Conservation (phyloP, 1,140 invertebrate genomes). For the Solenopsis invicta region DNA sequence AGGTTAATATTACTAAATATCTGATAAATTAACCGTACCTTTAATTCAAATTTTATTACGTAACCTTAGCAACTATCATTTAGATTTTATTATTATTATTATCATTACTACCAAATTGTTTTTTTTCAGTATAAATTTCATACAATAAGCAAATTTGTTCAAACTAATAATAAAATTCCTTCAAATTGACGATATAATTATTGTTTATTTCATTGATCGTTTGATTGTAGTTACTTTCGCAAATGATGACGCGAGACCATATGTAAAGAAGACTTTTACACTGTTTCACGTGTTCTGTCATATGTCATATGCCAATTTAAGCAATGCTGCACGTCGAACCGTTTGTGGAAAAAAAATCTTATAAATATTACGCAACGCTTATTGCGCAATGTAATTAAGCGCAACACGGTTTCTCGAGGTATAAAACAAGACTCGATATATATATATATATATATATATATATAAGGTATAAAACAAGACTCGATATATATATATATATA, state of each 20-base stretch:
- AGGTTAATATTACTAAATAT: too few species aligned
- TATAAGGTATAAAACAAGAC: constrained; percentile 7
- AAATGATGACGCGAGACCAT: background rate
- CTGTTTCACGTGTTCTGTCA: background rate
- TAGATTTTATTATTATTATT: too few species aligned
- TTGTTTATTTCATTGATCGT: background rate
- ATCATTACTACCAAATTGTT: too few species aligned
- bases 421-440: constrained; percentile 21
- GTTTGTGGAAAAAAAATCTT: constrained; percentile 28
- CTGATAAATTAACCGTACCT: too few species aligned
- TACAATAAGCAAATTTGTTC: background rate
- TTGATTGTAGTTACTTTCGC: background rate
- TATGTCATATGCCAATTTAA: background rate
- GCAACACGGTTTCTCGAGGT: constrained; percentile 3
- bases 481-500: constrained; percentile 46
- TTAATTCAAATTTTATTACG: too few species aligned
- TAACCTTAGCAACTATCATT: too few species aligned
- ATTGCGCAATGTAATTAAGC: constrained; percentile 58
- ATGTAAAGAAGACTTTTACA: background rate
- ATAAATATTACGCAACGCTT: constrained; percentile 4
- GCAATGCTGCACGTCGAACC: background rate
- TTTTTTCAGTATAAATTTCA: background rate
- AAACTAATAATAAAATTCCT: too few species aligned
- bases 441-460: constrained; percentile 56
- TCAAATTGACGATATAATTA: background rate